These are phyloP conservation scores for Villa cingulata DNA, from an alignment of 2,888 invertebrate species.

Conservation along the genomic window DNA sequence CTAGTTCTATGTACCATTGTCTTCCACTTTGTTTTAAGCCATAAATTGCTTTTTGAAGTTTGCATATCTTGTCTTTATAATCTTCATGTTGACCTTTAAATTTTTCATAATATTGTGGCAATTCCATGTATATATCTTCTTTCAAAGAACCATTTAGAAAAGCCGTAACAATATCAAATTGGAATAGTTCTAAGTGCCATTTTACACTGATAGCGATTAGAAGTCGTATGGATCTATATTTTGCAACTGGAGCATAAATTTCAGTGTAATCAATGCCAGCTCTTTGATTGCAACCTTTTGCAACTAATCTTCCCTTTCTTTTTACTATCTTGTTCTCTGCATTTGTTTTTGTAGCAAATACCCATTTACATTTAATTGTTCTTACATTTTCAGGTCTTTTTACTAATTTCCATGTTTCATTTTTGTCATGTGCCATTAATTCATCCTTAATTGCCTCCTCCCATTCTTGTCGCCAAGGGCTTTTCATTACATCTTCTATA, in stretches of 20 bases:
- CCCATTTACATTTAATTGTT: neutral
- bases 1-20: too few species aligned
- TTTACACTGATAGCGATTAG: too few species aligned
- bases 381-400: neutral
- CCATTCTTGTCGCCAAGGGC: neutral
- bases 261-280: neutral
- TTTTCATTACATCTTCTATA: too few species aligned
- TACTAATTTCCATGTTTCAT: neutral
- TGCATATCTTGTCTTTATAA: too few species aligned
- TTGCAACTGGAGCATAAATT: too few species aligned
- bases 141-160: neutral
- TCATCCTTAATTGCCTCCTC: neutral
- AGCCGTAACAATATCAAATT: neutral
- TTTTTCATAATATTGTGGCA: neutral
- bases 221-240: too few species aligned
- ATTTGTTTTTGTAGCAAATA: neutral
- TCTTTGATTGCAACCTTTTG: conserved; percentile 1
- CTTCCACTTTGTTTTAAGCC: too few species aligned
- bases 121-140: neutral
- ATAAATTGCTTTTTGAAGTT: too few species aligned
- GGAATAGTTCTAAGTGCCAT: too few species aligned
- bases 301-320: conserved; percentile 1
- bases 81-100: neutral
- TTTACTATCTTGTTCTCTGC: neutral
- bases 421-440: neutral